These are phyloP conservation scores for Oxyura jamaicensis DNA, from an alignment of 2,113 vertebrate genomes.

Conservation along the genomic window DNA sequence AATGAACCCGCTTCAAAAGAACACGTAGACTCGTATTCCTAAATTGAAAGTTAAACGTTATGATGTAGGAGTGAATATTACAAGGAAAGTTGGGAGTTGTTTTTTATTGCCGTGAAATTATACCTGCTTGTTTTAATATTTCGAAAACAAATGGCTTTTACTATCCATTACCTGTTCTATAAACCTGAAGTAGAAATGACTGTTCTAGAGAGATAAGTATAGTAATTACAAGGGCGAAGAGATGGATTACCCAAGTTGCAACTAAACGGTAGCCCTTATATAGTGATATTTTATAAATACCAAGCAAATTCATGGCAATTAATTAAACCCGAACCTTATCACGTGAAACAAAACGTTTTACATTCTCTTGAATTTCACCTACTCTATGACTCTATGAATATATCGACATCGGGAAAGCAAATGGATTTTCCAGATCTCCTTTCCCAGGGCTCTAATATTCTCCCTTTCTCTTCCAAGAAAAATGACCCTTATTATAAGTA, in stretches of 20 bases:
- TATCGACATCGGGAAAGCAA: conserved; percentile 34
- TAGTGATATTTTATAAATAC: conserved; percentile 69
- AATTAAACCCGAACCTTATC: conserved; percentile 64
- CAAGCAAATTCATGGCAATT: conserved; percentile 57
- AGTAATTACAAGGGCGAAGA: conserved; percentile 61
- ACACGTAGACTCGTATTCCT: background rate
- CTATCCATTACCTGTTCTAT: conserved; percentile 57
- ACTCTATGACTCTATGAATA: conserved; percentile 11
- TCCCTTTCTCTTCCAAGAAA: conserved; percentile 32
- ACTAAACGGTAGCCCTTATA: conserved; percentile 53
- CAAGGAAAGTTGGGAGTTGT: background rate
- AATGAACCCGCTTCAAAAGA: background rate
- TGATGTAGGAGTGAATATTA: background rate
- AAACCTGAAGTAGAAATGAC: conserved; percentile 55
- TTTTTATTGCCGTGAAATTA: conserved; percentile 3
- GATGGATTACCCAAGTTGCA: conserved; percentile 54
- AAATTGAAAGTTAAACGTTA: conserved; percentile 39
- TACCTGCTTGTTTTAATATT: conserved; percentile 49
- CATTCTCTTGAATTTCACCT: conserved; percentile 50
- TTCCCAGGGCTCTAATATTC: conserved; percentile 69
- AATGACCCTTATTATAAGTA: conserved; percentile 27
- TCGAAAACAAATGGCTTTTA: conserved; percentile 50
- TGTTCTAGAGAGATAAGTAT: conserved; percentile 64
- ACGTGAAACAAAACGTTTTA: conserved; percentile 47
- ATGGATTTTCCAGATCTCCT: conserved; percentile 63